These are phyloP conservation scores for Onychomys arenicola DNA, from an alignment of 2,797 vertebrate species.

Conservation along the genomic window DNA sequence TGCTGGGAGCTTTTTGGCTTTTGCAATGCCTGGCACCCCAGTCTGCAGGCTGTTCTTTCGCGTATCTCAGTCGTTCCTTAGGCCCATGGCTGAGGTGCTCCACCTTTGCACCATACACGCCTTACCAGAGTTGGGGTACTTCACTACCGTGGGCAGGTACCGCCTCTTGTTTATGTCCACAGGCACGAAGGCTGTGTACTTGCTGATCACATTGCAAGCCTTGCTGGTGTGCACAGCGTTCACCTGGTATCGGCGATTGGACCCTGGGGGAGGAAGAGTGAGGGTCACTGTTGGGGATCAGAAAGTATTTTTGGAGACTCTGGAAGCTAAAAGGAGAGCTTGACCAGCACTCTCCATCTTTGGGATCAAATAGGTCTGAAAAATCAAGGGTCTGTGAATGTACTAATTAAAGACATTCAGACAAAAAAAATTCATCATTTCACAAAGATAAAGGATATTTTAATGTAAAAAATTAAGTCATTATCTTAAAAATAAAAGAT, in stretches of 20 bases:
- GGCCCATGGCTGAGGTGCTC: too few species aligned
- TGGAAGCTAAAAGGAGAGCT: background rate
- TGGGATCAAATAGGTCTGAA: background rate
- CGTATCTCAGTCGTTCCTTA: background rate
- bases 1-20: background rate
- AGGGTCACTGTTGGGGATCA: fast-evolving
- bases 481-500: conserved; percentile 37
- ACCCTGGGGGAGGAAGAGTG: conserved; percentile 87
- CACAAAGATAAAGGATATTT: conserved; percentile 35
- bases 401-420: background rate
- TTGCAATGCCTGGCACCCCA: background rate
- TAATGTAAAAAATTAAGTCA: conserved; percentile 42
- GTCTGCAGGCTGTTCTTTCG: too few species aligned
- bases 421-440: background rate
- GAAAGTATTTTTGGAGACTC: background rate
- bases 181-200: conserved; percentile 94
- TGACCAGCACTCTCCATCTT: background rate
- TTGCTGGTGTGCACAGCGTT: conserved; percentile 96
- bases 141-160: conserved; percentile 91
- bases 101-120: fast-evolving
- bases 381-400: background rate
- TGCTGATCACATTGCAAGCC: conserved; percentile 96
- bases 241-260: conserved; percentile 92
- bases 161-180: conserved; percentile 94
- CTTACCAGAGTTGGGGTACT: conserved; percentile 90